A percentile compares a stretch with the other conserved stretches of the same genome.
Evolutionary conservation across 1,140 invertebrate species (phyloP).

Genomic region (Lasioglossum baleicum): DNA sequence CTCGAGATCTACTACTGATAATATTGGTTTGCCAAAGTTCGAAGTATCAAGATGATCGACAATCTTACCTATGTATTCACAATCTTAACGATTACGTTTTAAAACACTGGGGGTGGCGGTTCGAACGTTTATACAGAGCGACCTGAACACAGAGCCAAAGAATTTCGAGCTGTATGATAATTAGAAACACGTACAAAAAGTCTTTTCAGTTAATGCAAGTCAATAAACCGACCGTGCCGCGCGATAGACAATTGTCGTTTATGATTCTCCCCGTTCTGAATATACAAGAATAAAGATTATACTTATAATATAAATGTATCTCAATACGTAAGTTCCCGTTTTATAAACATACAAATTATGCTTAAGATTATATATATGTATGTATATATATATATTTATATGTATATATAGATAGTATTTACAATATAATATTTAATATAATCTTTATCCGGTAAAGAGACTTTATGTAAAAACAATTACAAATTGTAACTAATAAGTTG

Average conservation of each 20-base stretch:
- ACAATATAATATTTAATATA: no score
- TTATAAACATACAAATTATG: no score
- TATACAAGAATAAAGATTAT: conserved; percentile 6
- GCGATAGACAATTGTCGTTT: no score
- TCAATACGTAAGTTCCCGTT: no score
- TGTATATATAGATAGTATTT: no score
- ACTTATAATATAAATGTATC: not conserved
- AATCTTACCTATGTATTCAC: not conserved
- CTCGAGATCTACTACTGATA: not conserved
- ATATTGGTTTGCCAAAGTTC: conserved; percentile 13
- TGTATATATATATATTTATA: no score
- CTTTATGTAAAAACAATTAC: no score
- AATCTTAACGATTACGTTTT: not conserved
- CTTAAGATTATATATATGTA: no score
- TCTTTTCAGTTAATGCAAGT: not conserved
- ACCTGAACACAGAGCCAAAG: not conserved
- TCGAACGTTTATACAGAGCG: not conserved
- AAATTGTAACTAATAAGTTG: no score
- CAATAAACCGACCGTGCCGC: not conserved
- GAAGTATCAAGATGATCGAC: not conserved
- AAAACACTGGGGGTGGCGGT: not conserved
- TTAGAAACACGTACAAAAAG: not conserved
- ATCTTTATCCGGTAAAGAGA: no score
- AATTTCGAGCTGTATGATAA: not conserved
- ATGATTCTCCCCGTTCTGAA: not conserved